These are phyloP conservation scores for Pristionchus maxplancki DNA, from an alignment of 2,888 invertebrate genomes.

Conservation along the genomic window DNA sequence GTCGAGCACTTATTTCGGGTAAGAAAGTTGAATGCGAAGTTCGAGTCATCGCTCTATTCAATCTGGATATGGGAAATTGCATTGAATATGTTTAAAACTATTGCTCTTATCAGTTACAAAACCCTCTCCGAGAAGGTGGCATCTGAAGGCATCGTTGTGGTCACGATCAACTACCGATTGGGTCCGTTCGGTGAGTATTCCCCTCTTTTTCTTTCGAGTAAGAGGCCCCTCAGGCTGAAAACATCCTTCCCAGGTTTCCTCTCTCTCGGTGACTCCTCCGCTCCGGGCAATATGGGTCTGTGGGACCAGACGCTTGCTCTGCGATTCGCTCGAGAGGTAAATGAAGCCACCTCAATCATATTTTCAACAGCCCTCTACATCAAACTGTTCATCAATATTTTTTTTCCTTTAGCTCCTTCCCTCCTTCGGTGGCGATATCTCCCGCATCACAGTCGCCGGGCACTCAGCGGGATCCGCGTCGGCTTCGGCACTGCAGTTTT, in stretches of 20 bases:
- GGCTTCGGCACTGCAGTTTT: conserved; percentile 64
- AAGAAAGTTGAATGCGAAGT: not conserved
- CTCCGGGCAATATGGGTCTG: conserved; percentile 65
- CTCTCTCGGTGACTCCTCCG: conserved; percentile 61
- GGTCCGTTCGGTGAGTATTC: conserved; percentile 60
- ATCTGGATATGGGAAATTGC: no score
- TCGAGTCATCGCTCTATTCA: not conserved
- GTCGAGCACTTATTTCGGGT: not conserved
- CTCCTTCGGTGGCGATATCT: conserved; percentile 65
- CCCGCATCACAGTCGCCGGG: conserved; percentile 63
- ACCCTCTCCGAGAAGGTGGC: conserved; percentile 62
- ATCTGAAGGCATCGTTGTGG: conserved; percentile 64
- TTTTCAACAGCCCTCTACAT: no score
- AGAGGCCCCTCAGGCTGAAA: no score
- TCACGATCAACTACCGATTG: conserved; percentile 65
- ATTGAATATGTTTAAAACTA: no score
- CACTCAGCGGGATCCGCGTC: conserved; percentile 66
- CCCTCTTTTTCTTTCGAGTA: not conserved
- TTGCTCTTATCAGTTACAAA: conserved; percentile 60
- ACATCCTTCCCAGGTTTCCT: conserved; percentile 58
- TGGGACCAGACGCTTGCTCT: conserved; percentile 67
- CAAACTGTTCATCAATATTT: not conserved
- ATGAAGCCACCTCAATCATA: not conserved
- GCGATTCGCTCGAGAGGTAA: conserved; percentile 62
- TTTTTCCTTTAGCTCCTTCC: not conserved